Percentiles rank a stretch among this genome's conserved stretches.
These are phyloP conservation scores for Genyomyrus donnyi DNA, from an alignment of 2,113 vertebrate genomes.

Conservation along the genomic window DNA sequence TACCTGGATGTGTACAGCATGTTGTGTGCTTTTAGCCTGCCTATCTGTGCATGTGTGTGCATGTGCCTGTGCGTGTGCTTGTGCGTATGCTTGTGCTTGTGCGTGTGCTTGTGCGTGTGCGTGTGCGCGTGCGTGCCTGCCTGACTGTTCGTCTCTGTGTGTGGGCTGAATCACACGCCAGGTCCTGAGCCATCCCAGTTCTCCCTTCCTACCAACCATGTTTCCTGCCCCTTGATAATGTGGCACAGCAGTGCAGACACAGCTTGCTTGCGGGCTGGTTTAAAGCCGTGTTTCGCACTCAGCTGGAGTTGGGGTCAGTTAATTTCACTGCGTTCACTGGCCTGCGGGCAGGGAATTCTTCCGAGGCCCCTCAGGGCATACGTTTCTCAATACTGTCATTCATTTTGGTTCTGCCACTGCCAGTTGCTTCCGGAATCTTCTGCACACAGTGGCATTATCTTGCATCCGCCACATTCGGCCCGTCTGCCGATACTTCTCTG, in stretches of 20 bases:
- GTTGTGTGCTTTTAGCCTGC: neutral
- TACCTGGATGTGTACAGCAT: neutral
- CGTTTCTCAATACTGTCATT: neutral
- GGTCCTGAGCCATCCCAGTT: neutral
- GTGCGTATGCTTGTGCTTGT: neutral
- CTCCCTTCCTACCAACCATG: neutral
- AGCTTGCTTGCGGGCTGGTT: neutral
- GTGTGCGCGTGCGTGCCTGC: neutral
- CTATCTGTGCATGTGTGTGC: neutral
- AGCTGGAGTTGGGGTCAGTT: neutral
- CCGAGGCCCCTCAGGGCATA: neutral
- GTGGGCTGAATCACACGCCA: neutral
- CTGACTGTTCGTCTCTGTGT: neutral
- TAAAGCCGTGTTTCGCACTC: neutral
- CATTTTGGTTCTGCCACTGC: neutral
- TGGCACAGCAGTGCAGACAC: neutral
- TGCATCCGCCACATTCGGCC: neutral
- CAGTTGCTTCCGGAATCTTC: neutral
- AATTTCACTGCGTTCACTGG: neutral
- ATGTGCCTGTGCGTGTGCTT: neutral
- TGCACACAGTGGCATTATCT: constrained; percentile 12
- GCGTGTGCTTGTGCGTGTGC: neutral
- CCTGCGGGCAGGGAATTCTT: neutral
- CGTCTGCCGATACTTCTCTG: neutral
- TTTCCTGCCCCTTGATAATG: neutral